Evolutionary conservation across 2,888 invertebrate genomes (phyloP).

Genomic region (Acleris holmiana): DNA sequence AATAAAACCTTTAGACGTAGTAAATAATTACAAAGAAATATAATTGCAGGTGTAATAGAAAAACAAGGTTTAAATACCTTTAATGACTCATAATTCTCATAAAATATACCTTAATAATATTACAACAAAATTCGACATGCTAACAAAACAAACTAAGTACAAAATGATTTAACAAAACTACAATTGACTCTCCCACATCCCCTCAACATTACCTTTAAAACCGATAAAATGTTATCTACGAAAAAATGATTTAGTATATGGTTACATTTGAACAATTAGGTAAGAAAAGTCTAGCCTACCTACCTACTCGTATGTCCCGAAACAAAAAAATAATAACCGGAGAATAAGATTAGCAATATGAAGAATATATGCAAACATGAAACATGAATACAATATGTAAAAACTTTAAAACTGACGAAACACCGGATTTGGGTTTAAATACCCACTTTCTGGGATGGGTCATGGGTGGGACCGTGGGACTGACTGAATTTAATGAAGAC

Average conservation of each 20-base stretch:
- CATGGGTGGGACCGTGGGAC: no score
- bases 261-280: no score
- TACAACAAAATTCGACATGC: conserved; percentile 59
- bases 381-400: no score
- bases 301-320: no score
- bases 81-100: conserved; percentile 42
- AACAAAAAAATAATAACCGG: no score
- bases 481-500: no score
- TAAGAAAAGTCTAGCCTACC: no score
- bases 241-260: conserved; percentile 1
- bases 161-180: conserved; percentile 52
- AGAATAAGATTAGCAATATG: no score
- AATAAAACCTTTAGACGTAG: conserved; percentile 13
- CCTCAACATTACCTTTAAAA: conserved; percentile 23
- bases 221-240: conserved; percentile 8
- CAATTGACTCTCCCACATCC: conserved; percentile 32
- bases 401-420: no score
- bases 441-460: no score
- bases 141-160: conserved; percentile 71
- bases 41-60: neutral
- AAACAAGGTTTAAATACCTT: conserved; percentile 17
- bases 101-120: conserved; percentile 44
- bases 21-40: neutral
- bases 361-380: no score
- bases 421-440: no score